These are phyloP conservation scores for Pandemis corylana DNA, from an alignment of 2,888 invertebrate genomes.

Conservation along the genomic window DNA sequence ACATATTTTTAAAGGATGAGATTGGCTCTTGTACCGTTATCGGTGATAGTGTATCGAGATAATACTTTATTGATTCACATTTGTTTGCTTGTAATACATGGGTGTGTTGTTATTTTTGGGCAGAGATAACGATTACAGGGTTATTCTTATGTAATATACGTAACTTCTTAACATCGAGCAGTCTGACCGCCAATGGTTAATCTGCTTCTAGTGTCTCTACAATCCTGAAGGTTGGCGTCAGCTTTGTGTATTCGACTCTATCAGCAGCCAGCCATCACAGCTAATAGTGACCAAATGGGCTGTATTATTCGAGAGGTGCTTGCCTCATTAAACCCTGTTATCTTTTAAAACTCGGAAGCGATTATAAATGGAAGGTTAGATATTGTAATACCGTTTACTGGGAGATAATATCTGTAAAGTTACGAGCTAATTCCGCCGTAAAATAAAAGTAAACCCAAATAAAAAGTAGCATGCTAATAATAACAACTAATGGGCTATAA, in stretches of 20 bases:
- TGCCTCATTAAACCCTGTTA: conserved; percentile 10
- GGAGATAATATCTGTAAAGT: background rate
- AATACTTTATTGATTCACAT: conserved; percentile 24
- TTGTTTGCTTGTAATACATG: conserved; percentile 25
- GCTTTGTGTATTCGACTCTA: too few relatives aligned
- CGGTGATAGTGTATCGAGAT: conserved; percentile 49
- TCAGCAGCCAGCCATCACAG: background rate
- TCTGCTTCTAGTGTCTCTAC: too few relatives aligned
- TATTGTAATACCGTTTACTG: background rate
- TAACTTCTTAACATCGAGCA: background rate
- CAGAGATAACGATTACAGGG: conserved; percentile 5
- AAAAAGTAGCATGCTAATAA: background rate
- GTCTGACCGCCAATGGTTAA: background rate
- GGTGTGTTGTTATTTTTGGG: conserved; percentile 17
- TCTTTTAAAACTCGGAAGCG: conserved; percentile 33
- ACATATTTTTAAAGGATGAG: conserved; percentile 64
- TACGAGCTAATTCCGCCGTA: background rate
- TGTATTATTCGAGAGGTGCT: conserved; percentile 4
- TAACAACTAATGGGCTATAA: background rate
- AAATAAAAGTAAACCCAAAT: background rate
- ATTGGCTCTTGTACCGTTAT: conserved; percentile 67
- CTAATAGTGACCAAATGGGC: background rate
- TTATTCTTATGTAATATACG: background rate
- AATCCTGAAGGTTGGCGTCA: too few relatives aligned
- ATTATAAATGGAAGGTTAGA: conserved; percentile 18